A percentile compares a stretch with the other conserved stretches of the same genome.
These are phyloP conservation scores for Ispidina lecontei DNA, from an alignment of 2,797 vertebrate genomes.

Conservation along the genomic window DNA sequence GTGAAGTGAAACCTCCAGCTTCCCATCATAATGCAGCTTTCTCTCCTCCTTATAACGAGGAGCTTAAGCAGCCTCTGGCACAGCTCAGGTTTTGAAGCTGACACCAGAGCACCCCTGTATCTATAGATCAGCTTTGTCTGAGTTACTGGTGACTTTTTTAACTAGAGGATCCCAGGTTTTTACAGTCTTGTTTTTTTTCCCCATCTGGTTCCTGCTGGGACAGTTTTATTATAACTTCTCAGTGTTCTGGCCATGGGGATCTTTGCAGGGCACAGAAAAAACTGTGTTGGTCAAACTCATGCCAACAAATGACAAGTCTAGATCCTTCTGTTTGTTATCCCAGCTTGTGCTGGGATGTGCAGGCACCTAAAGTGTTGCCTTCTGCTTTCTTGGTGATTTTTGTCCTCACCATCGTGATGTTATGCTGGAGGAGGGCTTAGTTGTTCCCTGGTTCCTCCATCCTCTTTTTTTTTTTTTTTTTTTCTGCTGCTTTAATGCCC, in stretches of 20 bases:
- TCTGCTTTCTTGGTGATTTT: background rate
- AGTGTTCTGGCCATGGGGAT: accelerated
- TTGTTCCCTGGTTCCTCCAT: background rate
- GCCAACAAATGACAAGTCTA: background rate
- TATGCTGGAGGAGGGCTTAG: background rate
- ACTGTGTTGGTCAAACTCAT: accelerated
- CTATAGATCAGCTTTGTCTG: background rate
- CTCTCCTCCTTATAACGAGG: background rate
- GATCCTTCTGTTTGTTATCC: background rate
- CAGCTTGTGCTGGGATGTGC: accelerated
- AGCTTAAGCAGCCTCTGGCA: background rate
- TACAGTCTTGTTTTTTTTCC: background rate
- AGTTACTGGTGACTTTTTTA: background rate
- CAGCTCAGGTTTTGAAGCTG: background rate
- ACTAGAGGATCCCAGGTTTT: background rate
- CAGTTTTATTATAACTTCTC: background rate
- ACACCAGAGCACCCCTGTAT: accelerated
- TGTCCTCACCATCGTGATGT: accelerated
- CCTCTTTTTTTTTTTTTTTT: background rate
- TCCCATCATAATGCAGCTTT: background rate
- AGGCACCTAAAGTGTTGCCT: background rate
- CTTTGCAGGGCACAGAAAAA: background rate
- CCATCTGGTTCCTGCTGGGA: background rate
- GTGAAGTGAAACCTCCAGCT: constrained; percentile 19
- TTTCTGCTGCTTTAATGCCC: background rate